These are phyloP conservation scores for Heliconius eleuchia DNA, from an alignment of 1,140 invertebrate genomes.

Conservation along the genomic window DNA sequence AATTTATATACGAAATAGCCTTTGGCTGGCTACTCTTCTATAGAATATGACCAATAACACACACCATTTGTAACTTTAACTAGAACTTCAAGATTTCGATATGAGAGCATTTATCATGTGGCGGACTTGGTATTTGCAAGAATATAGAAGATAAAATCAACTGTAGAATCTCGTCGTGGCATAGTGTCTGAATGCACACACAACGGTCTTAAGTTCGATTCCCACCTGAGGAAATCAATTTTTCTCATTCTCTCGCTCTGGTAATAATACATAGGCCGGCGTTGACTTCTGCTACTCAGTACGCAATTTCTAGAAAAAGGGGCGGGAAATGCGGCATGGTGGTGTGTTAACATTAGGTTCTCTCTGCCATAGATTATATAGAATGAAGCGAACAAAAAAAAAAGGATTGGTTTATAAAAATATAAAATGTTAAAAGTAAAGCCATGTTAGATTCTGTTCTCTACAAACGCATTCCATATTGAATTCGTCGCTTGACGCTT, in stretches of 20 bases:
- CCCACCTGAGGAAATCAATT: too few species aligned
- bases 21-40: background rate
- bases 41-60: background rate
- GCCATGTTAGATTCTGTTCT: background rate
- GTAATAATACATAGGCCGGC: too few species aligned
- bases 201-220: too few species aligned
- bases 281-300: too few species aligned
- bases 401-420: background rate
- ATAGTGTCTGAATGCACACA: too few species aligned
- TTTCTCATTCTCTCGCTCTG: too few species aligned
- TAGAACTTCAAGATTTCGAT: background rate
- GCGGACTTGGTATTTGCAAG: background rate
- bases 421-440: slow-evolving; percentile 3
- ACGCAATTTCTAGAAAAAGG: too few species aligned
- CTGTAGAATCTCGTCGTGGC: too few species aligned
- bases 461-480: background rate
- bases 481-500: background rate
- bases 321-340: too few species aligned
- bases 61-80: slow-evolving; percentile 2
- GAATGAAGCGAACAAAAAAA: too few species aligned
- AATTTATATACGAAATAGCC: background rate
- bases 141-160: background rate
- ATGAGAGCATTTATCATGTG: background rate
- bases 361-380: too few species aligned
- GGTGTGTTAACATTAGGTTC: too few species aligned